Evolutionary conservation across 2,113 vertebrate species (phyloP), one percentile per base, ranked within the genome.

Genomic region (Eurystomus gularis): DNA sequence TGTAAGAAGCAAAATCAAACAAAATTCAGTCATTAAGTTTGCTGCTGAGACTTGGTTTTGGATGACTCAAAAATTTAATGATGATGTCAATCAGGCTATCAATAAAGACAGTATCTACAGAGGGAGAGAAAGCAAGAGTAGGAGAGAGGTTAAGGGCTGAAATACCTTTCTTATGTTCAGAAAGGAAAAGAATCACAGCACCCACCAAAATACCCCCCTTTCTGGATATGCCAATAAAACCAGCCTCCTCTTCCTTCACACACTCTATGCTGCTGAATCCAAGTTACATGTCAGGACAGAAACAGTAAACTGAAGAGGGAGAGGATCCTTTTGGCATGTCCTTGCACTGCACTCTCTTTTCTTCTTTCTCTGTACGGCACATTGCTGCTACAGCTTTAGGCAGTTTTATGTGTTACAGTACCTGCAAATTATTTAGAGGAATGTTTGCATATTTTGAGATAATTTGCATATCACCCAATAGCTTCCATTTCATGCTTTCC

Each of bases 11-110:
- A 57, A 93, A 93, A 70, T 15, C 1, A 3, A 84, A 94, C 24
- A 9, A 68, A 91, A 94, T 73, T 88, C 60, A 75, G 40, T 46
- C 8, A 46, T 82, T 66, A 58, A 84, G 29, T 9, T 76, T 93
- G 40, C 35, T 90, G 54, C 23, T 89, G 25, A 65, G 24, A 46
- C 7, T 69, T 75, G 39, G 71, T 65, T 31, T 62, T n/a, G 42
- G 9, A 80, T 64, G 29, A 66, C 44, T 88, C 75, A 46, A 82
- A 89, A 95, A 70, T 49, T 35, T 28, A 78, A 81, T 37, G 13
- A 82, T 78, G 61, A 66, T 19, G 17, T 83, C 90, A 91, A 85
- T 94, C 91, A 93, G 52, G 37, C 11, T 65, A 91, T 88, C 52
- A 72, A 75, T 71, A 91, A 82, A 87, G 69, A 69, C 81, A 93